Percentiles rank a stretch among this genome's conserved stretches.
phyloP scores from a whole-genome alignment of 2,113 vertebrate species.

The Corythoichthys intestinalis region DNA sequence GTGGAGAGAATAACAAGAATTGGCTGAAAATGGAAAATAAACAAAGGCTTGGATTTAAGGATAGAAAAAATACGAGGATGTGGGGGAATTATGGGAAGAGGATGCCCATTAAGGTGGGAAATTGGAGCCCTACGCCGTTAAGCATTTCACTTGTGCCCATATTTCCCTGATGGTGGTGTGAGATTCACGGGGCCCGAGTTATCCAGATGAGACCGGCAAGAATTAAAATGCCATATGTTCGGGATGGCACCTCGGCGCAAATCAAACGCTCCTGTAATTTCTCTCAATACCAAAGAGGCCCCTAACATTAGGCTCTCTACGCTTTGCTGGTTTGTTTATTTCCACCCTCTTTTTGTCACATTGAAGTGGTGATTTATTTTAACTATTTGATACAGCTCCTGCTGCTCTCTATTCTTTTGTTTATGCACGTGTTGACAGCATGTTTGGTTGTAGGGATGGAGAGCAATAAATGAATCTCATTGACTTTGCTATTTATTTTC shows the following conservation, averaged over 20 bases:
- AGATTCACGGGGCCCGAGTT: slow-evolving; percentile 67
- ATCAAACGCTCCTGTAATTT: slow-evolving; percentile 75
- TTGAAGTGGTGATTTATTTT: slow-evolving; percentile 54
- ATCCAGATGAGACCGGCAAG: slow-evolving; percentile 79
- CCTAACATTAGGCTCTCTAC: slow-evolving; percentile 61
- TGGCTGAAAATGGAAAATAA: slow-evolving; percentile 42
- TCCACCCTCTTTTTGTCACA: slow-evolving; percentile 45
- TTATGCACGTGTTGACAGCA: slow-evolving; percentile 29
- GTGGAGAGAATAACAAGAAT: slow-evolving; percentile 52
- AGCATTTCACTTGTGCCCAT: slow-evolving; percentile 73
- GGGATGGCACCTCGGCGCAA: slow-evolving; percentile 64
- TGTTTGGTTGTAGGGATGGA: slow-evolving; percentile 33
- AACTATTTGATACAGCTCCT: slow-evolving; percentile 26
- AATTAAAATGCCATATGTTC: slow-evolving; percentile 82
- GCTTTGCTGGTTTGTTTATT: slow-evolving; percentile 65
- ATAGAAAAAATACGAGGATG: slow-evolving; percentile 40
- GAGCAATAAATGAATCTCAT: slow-evolving; percentile 16
- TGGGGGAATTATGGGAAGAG: slow-evolving; percentile 9
- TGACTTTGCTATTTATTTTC: slow-evolving; percentile 28
- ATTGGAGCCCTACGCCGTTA: slow-evolving; percentile 78
- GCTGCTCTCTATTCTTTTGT: slow-evolving; percentile 32
- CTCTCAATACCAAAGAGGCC: slow-evolving; percentile 69
- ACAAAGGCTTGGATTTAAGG: slow-evolving; percentile 54
- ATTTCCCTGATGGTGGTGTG: slow-evolving; percentile 74
- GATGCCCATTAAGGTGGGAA: slow-evolving; percentile 76